Percentiles rank a stretch among this genome's conserved stretches.
phyloP scores from a whole-genome alignment of 2,797 vertebrate genomes.

The Danio jaintianensis region DNA sequence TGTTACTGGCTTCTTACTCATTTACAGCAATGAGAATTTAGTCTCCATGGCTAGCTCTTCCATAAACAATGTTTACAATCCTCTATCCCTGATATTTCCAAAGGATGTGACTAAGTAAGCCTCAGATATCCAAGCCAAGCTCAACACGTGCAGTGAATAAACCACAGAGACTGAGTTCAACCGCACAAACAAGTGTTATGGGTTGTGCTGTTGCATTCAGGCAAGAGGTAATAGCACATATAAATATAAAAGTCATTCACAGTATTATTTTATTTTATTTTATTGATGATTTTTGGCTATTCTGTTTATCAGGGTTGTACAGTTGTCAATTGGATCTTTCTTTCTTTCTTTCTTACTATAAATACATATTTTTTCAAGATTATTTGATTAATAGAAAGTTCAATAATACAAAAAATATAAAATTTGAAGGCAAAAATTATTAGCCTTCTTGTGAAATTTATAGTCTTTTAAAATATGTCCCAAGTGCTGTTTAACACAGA shows the following conservation, averaged over 20 bases:
- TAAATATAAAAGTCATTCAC: conserved; percentile 13
- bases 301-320: neutral
- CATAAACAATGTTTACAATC: conserved; percentile 27
- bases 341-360: too few relatives aligned
- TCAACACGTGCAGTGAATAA: conserved; percentile 44
- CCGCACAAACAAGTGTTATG: conserved; percentile 38
- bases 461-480: too few relatives aligned
- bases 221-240: conserved; percentile 1
- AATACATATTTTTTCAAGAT: too few relatives aligned
- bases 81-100: conserved; percentile 42
- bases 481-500: too few relatives aligned
- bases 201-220: conserved; percentile 29
- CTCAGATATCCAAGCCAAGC: conserved; percentile 40
- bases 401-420: too few relatives aligned
- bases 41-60: conserved; percentile 15
- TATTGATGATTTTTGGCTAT: conserved; percentile 1
- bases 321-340: neutral
- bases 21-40: conserved; percentile 11
- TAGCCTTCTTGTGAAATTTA: too few relatives aligned
- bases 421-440: too few relatives aligned
- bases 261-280: neutral
- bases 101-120: conserved; percentile 43
- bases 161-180: conserved; percentile 15
- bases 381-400: too few relatives aligned
- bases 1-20: conserved; percentile 3